phyloP scores from a whole-genome alignment of 2,888 invertebrate genomes.

The Dorcus parallelipipedus region DNA sequence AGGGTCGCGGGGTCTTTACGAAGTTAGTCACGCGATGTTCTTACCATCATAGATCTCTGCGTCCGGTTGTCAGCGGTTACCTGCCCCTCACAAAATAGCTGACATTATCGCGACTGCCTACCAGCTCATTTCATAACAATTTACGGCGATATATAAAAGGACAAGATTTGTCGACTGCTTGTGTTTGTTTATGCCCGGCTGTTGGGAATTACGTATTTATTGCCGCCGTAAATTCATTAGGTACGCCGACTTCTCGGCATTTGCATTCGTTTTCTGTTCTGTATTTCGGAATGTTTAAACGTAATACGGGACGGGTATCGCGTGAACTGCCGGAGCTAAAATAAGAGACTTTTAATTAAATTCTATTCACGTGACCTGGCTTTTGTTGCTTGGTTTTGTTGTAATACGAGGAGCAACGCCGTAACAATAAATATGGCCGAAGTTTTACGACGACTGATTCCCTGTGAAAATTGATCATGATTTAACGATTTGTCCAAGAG shows the following conservation, averaged over 20 bases:
- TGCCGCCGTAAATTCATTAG: background rate
- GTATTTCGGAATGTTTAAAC: no score
- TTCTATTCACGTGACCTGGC: no score
- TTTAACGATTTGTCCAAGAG: no score
- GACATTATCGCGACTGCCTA: slow-evolving; percentile 4
- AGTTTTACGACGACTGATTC: no score
- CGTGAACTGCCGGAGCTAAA: no score
- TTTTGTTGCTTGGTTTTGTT: no score
- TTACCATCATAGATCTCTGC: slow-evolving; percentile 36
- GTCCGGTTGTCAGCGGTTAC: slow-evolving; percentile 36
- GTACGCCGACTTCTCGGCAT: background rate
- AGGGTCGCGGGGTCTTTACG: slow-evolving; percentile 24
- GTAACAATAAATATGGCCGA: no score
- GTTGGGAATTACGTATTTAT: background rate
- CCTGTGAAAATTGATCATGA: no score
- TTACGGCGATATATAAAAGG: background rate
- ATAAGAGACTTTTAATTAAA: no score
- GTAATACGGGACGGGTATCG: no score
- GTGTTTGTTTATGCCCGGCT: background rate
- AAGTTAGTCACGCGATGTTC: slow-evolving; percentile 35
- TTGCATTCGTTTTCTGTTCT: no score
- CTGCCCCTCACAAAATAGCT: slow-evolving; percentile 15
- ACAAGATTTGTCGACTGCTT: background rate
- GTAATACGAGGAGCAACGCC: no score
- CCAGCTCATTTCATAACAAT: slow-evolving; percentile 3